Conservation (phyloP, 2,113 vertebrate genomes). For the Gymnogyps californianus region DNA sequence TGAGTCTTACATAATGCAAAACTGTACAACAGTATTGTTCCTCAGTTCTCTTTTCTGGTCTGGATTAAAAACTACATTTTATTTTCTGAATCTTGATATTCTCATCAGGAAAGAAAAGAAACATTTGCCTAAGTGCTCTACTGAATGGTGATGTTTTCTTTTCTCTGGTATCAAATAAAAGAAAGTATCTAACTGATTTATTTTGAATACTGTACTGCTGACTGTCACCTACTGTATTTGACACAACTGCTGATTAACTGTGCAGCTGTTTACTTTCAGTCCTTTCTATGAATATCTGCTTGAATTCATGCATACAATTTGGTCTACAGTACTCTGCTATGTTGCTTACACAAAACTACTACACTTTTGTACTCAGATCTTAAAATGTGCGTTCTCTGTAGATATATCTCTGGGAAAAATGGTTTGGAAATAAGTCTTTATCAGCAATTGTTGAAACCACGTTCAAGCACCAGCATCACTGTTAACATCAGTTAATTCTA, state of each 20-base stretch:
- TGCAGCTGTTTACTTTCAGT: background rate
- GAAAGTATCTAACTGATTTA: background rate
- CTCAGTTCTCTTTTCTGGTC: background rate
- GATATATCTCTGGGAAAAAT: background rate
- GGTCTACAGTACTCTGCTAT: background rate
- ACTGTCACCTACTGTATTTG: background rate
- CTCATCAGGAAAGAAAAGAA: background rate
- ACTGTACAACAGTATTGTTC: background rate
- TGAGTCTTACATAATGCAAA: background rate
- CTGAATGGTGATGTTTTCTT: background rate
- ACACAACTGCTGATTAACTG: background rate
- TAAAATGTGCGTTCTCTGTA: background rate
- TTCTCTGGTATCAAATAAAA: background rate
- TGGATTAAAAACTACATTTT: background rate
- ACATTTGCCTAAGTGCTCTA: background rate
- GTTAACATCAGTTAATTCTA: background rate
- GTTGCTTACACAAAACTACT: background rate
- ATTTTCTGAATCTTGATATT: background rate
- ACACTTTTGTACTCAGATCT: background rate
- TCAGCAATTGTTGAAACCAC: background rate
- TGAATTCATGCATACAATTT: background rate
- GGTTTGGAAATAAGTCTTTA: background rate
- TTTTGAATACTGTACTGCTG: background rate
- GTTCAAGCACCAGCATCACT: background rate
- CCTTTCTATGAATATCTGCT: background rate